phyloP scores from a whole-genome alignment of 2,888 invertebrate genomes.

The Panzeria rudis region DNA sequence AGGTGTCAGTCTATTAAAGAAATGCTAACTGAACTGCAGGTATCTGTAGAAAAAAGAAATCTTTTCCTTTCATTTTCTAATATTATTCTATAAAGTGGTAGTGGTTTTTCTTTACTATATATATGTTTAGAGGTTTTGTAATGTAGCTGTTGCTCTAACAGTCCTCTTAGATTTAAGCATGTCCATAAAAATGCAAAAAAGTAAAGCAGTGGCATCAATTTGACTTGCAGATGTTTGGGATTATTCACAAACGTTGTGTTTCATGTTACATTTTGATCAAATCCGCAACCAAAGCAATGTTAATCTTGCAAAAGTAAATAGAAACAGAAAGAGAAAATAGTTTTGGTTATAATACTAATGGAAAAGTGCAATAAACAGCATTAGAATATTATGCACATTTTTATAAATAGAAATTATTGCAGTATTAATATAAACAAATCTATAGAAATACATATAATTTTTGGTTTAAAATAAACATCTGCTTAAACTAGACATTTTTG shows the following conservation, averaged over 20 bases:
- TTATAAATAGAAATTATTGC: conserved; percentile 28
- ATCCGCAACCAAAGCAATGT: conserved; percentile 86
- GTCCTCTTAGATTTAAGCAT: background rate
- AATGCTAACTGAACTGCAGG: background rate
- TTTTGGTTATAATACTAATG: conserved; percentile 12
- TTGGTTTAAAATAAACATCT: background rate
- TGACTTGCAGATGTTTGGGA: conserved; percentile 48
- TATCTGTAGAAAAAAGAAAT: background rate
- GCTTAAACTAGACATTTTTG: background rate
- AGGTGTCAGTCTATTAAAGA: conserved; percentile 39
- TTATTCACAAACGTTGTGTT: conserved; percentile 30
- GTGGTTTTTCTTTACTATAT: background rate
- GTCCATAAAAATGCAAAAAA: conserved; percentile 24
- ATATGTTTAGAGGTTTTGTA: background rate
- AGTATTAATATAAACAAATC: background rate
- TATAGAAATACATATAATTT: background rate
- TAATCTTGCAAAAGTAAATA: background rate
- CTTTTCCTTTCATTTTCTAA: background rate
- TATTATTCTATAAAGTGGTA: background rate
- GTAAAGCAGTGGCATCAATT: conserved; percentile 16
- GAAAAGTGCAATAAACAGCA: conserved; percentile 22
- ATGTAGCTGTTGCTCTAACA: background rate
- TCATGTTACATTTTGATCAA: conserved; percentile 89
- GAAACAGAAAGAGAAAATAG: background rate
- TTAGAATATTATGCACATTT: conserved; percentile 38